Evolutionary conservation across 2,113 vertebrate species (phyloP).

Genomic region (Mastomys natalensis): DNA sequence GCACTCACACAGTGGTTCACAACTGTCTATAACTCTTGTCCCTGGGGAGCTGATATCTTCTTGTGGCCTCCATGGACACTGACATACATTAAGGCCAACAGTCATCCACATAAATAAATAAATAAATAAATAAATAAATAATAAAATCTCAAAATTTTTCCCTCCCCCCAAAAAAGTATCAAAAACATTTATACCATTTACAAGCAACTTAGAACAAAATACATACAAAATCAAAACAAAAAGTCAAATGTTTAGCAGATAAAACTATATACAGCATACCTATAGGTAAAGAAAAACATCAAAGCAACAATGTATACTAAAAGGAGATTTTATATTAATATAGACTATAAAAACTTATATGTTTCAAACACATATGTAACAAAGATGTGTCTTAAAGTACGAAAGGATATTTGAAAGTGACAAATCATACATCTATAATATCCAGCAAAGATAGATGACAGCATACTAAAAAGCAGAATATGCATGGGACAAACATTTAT

Average conservation of each 20-base stretch:
- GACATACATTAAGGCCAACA: neutral
- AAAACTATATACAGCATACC: neutral
- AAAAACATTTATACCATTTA: neutral
- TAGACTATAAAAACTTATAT: neutral
- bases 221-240: neutral
- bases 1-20: neutral
- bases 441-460: neutral
- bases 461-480: neutral
- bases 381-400: neutral
- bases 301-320: neutral
- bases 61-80: neutral
- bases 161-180: neutral
- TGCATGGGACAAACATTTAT: neutral
- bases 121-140: neutral
- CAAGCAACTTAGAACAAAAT: slow-evolving; percentile 40
- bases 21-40: neutral
- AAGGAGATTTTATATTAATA: neutral
- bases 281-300: neutral
- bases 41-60: neutral
- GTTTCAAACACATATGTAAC: neutral
- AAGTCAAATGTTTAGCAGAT: neutral
- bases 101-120: neutral
- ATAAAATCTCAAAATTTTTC: neutral
- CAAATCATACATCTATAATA: too few relatives aligned
- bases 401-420: neutral